Evolutionary conservation across 2,113 vertebrate species (phyloP).

Genomic region (Calyptommatus sinebrachiatus): DNA sequence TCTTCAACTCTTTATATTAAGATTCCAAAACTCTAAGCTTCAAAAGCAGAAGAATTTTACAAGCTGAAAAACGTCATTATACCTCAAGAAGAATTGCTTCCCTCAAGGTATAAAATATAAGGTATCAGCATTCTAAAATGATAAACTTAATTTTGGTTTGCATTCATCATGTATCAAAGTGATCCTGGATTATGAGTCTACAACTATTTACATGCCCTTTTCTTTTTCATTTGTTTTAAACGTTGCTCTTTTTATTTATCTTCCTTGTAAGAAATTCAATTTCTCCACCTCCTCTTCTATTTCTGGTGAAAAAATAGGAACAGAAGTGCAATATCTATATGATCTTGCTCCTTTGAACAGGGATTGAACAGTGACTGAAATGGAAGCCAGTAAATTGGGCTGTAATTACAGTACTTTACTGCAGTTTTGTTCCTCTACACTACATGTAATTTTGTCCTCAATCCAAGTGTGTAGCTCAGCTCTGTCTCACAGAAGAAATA

Average conservation of each 20-base stretch:
- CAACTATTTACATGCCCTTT: not conserved
- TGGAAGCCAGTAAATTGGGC: no score
- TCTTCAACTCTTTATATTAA: not conserved
- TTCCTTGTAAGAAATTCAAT: not conserved
- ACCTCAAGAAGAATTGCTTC: not conserved
- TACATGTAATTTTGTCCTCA: no score
- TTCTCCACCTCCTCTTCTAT: no score
- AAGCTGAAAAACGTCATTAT: not conserved
- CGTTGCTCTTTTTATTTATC: no score
- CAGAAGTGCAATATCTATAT: no score
- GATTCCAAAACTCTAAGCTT: not conserved
- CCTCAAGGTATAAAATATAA: not conserved
- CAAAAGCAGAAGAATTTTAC: not conserved
- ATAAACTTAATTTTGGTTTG: not conserved
- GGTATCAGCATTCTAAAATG: not conserved
- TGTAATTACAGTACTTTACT: no score
- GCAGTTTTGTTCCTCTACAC: no score
- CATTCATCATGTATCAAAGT: not conserved
- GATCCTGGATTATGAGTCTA: not conserved
- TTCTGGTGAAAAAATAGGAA: no score
- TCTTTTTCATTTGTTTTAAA: not conserved
- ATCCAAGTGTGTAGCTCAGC: no score
- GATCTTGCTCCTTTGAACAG: no score
- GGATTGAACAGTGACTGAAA: no score
- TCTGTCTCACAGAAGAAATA: no score